A percentile compares a stretch with the other conserved stretches of the same genome.
Evolutionary conservation across 53 echinoderm and acorn worm species (phyloP).

Genomic region (Astropecten irregularis): DNA sequence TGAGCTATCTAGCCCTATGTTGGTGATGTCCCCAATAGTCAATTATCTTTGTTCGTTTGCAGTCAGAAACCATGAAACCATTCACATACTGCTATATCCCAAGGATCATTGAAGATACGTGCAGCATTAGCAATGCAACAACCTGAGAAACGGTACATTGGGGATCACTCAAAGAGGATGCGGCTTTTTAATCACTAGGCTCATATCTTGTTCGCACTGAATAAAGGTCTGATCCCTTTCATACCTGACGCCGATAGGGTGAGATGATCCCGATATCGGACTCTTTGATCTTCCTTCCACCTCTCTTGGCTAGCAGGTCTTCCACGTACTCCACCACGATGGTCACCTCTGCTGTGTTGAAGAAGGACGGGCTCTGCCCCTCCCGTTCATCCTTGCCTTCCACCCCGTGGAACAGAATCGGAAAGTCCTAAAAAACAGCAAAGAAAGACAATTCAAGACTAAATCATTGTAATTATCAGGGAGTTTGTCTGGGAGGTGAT

Average conservation of each 20-base stretch:
- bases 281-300: slow-evolving; percentile 69
- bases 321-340: slow-evolving; percentile 76
- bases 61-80: too few species aligned
- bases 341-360: slow-evolving; percentile 80
- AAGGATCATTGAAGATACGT: too few species aligned
- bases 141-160: too few species aligned
- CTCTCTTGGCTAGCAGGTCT: slow-evolving; percentile 67
- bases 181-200: too few species aligned
- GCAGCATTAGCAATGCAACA: too few species aligned
- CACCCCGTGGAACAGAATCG: slow-evolving; percentile 92
- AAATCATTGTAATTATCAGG: too few species aligned
- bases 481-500: too few species aligned
- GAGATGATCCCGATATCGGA: slow-evolving; percentile 88
- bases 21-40: too few species aligned
- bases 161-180: too few species aligned
- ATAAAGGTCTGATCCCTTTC: not conserved
- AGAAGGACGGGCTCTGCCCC: slow-evolving; percentile 94
- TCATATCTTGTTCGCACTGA: not conserved
- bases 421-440: slow-evolving; percentile 62
- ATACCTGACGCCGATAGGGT: slow-evolving; percentile 91
- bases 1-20: too few species aligned
- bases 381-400: slow-evolving; percentile 88
- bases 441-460: not conserved
- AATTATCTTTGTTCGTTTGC: too few species aligned
- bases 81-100: too few species aligned